phyloP scores from a whole-genome alignment of 2,113 vertebrate genomes.

The Lonchura striata region DNA sequence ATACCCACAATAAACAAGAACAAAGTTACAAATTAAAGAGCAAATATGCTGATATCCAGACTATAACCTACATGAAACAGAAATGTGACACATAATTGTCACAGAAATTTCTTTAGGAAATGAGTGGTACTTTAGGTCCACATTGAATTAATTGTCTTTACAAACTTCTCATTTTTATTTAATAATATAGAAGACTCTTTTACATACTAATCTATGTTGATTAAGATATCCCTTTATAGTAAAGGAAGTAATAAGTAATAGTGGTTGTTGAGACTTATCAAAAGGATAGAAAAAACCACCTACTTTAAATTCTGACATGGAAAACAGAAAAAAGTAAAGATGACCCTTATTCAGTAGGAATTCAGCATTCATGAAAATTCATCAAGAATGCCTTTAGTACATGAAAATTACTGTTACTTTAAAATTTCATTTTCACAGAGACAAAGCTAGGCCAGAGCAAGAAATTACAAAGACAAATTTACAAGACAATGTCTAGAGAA shows the following conservation, averaged over 20 bases:
- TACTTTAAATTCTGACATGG: neutral
- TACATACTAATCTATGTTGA: neutral
- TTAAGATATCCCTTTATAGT: neutral
- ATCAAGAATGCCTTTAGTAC: neutral
- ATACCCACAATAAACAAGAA: neutral
- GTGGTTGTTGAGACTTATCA: neutral
- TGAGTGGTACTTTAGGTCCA: neutral
- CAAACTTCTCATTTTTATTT: neutral
- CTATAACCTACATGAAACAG: neutral
- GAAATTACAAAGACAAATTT: neutral
- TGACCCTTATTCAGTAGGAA: neutral
- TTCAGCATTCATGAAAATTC: neutral
- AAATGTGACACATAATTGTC: neutral
- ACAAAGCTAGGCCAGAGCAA: neutral
- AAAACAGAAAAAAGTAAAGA: neutral
- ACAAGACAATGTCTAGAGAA: neutral
- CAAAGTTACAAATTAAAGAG: neutral
- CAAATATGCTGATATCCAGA: neutral
- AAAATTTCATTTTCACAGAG: neutral
- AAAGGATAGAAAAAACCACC: neutral
- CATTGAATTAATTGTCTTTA: neutral
- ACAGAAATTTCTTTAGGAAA: neutral
- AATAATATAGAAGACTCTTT: neutral
- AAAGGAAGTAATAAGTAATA: neutral
- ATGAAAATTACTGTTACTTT: neutral